A percentile compares a stretch with the other conserved stretches of the same genome.
phyloP scores from a whole-genome alignment of 2,113 vertebrate species.

The Globicephala melas region DNA sequence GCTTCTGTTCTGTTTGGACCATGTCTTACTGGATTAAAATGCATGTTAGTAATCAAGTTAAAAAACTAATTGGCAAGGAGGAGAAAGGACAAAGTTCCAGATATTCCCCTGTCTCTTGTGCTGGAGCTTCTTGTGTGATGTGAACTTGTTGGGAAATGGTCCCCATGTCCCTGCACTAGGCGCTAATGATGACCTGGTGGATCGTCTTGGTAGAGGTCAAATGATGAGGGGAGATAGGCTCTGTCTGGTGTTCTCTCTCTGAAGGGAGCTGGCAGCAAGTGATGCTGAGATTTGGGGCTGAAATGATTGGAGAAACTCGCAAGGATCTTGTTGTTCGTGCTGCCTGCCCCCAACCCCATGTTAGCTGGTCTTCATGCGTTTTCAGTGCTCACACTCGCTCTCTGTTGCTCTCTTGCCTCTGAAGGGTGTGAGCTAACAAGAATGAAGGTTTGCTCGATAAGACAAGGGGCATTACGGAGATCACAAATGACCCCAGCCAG shows the following conservation, averaged over 20 bases:
- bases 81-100: constrained; percentile 4
- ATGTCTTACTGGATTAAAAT: constrained; percentile 6
- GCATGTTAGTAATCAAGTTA: constrained; percentile 29
- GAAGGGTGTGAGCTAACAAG: neutral
- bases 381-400: neutral
- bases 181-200: neutral
- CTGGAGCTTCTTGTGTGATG: constrained; percentile 3
- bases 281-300: neutral
- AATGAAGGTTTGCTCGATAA: neutral
- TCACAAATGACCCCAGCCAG: neutral
- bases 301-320: neutral
- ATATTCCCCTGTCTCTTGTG: neutral
- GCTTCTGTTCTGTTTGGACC: neutral
- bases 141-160: neutral
- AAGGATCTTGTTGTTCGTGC: neutral
- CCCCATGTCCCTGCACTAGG: neutral
- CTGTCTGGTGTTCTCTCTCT: neutral
- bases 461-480: neutral
- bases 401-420: neutral
- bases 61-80: constrained; percentile 15
- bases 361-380: neutral
- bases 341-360: neutral
- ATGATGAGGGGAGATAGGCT: neutral
- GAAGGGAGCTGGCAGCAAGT: neutral
- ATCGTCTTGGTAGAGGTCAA: neutral